Evolutionary conservation across 1,140 invertebrate species (phyloP).

Genomic region (Lordiphosa clarofinis): DNA sequence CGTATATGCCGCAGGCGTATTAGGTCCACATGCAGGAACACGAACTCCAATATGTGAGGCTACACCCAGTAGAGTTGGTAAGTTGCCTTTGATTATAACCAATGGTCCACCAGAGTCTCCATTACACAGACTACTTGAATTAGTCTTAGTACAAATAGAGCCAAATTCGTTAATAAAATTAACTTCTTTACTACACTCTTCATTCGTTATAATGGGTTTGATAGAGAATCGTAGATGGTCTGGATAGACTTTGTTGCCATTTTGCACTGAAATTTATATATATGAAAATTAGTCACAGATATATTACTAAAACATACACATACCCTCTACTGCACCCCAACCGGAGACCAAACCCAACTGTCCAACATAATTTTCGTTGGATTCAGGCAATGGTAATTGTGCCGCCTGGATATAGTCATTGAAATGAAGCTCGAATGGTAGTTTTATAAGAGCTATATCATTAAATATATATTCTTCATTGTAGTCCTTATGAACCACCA

Average conservation of each 20-base stretch:
- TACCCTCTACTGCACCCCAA: conserved; percentile 5
- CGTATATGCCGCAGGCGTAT: not conserved
- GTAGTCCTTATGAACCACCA: conserved; percentile 2
- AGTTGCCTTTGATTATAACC: not conserved
- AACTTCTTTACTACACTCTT: not conserved
- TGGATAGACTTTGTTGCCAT: rapidly evolving
- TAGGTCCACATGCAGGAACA: rapidly evolving
- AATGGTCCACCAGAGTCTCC: conserved; percentile 22
- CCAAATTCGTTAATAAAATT: no score
- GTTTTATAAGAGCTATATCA: conserved; percentile 25
- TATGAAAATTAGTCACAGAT: no score
- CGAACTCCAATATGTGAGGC: not conserved
- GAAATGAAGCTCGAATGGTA: conserved; percentile 10
- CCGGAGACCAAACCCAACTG: conserved; percentile 7
- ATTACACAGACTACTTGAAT: rapidly evolving
- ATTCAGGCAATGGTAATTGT: not conserved
- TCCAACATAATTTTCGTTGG: not conserved
- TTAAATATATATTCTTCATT: not conserved
- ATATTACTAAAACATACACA: no score
- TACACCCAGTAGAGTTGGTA: conserved; percentile 1
- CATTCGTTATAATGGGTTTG: not conserved
- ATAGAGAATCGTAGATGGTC: not conserved
- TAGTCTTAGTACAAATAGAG: not conserved
- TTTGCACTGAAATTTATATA: not conserved
- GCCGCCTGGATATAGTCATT: conserved; percentile 16